These are phyloP conservation scores for Gisinianus flammeolus DNA, from an alignment of 2,888 invertebrate species.

Conservation along the genomic window DNA sequence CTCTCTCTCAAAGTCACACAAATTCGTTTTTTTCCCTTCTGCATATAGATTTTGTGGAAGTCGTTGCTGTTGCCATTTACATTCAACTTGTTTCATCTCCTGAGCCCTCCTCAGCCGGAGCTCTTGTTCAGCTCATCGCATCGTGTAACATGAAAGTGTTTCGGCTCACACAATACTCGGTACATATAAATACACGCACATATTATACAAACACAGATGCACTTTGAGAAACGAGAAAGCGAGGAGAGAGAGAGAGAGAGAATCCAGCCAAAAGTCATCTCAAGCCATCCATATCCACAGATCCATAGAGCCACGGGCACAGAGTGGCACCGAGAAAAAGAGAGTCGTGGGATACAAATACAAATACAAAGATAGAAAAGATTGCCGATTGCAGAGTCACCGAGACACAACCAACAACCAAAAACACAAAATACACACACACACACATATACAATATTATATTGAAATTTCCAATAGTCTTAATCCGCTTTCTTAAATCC, in stretches of 20 bases:
- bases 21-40: neutral
- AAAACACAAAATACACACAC: too few species aligned
- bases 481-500: too few species aligned
- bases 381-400: too few species aligned
- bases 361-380: neutral
- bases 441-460: too few species aligned
- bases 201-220: neutral
- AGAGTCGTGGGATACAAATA: neutral
- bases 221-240: neutral
- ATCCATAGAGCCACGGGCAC: neutral
- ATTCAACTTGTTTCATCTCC: neutral
- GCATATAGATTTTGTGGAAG: neutral
- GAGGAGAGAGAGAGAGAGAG: neutral
- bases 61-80: neutral
- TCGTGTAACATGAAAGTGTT: neutral
- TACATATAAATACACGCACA: neutral
- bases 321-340: neutral
- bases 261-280: neutral
- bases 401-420: too few species aligned
- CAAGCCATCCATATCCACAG: neutral
- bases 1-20: neutral
- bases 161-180: neutral
- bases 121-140: neutral
- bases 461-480: too few species aligned
- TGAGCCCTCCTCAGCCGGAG: too few species aligned